Conservation (phyloP, 1,140 invertebrate genomes). For the Lepidurus arcticus region DNA sequence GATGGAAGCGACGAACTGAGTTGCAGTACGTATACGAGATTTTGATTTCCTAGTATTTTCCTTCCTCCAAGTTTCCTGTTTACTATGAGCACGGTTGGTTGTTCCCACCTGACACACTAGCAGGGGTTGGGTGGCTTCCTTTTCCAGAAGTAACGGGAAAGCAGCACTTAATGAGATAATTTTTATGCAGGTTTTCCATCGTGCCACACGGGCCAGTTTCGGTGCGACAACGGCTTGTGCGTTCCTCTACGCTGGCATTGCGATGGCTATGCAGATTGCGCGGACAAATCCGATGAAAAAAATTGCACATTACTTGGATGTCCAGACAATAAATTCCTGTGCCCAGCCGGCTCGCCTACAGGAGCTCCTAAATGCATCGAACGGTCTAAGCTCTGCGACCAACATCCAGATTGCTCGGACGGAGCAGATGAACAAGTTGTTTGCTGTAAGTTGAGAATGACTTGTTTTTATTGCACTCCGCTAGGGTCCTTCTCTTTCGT, state of each 20-base stretch:
- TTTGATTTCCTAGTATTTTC: not conserved
- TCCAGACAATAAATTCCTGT: conserved; percentile 85
- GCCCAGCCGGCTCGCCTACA: conserved; percentile 63
- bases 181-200: conserved; percentile 68
- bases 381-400: conserved; percentile 80
- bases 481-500: not conserved
- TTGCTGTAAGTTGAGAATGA: conserved; percentile 66
- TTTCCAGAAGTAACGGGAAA: too few relatives aligned
- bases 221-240: conserved; percentile 87
- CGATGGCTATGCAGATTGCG: conserved; percentile 43
- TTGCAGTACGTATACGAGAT: conserved; percentile 44
- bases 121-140: not conserved
- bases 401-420: conserved; percentile 79
- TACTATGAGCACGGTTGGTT: not conserved
- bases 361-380: conserved; percentile 79
- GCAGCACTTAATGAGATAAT: not conserved
- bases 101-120: not conserved
- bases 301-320: conserved; percentile 85
- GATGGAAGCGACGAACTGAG: conserved; percentile 63
- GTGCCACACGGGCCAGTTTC: conserved; percentile 84
- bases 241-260: conserved; percentile 62
- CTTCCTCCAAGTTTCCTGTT: not conserved
- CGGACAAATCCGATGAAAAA: conserved; percentile 64
- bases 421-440: conserved; percentile 80
- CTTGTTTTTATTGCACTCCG: not conserved